Evolutionary conservation across 2,113 vertebrate species (phyloP).

Genomic region (Noctilio leporinus): DNA sequence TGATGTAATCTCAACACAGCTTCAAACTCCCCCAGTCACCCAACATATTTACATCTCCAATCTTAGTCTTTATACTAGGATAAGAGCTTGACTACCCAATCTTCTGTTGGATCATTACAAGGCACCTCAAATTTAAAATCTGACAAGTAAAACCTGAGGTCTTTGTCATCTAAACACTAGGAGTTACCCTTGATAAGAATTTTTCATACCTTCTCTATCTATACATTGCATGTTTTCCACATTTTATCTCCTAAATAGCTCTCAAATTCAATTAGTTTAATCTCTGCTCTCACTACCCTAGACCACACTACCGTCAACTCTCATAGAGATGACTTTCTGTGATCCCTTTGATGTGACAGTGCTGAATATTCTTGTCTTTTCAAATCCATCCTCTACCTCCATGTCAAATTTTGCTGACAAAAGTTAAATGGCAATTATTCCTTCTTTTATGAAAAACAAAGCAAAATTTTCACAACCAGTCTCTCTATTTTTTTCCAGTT

Average conservation of each 20-base stretch:
- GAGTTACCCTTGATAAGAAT: background rate
- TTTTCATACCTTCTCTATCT: background rate
- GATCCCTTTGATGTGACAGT: background rate
- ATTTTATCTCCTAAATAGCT: background rate
- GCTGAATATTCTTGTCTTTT: background rate
- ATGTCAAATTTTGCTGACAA: background rate
- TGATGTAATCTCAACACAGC: background rate
- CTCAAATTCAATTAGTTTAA: background rate
- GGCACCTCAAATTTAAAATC: background rate
- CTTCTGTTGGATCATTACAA: background rate
- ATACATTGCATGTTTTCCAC: background rate
- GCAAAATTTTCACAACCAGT: background rate
- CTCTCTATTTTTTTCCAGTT: background rate
- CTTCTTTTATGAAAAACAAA: background rate
- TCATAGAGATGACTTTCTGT: background rate
- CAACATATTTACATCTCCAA: background rate
- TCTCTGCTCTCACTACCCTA: background rate
- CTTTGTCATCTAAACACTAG: background rate
- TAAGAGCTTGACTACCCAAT: background rate
- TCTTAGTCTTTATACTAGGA: background rate
- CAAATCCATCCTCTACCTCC: background rate
- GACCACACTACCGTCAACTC: background rate
- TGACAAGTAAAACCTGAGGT: background rate
- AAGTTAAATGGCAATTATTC: background rate
- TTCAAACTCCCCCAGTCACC: background rate